These are phyloP conservation scores for Zootermopsis nevadensis DNA, from an alignment of 2,888 invertebrate genomes.

Conservation along the genomic window DNA sequence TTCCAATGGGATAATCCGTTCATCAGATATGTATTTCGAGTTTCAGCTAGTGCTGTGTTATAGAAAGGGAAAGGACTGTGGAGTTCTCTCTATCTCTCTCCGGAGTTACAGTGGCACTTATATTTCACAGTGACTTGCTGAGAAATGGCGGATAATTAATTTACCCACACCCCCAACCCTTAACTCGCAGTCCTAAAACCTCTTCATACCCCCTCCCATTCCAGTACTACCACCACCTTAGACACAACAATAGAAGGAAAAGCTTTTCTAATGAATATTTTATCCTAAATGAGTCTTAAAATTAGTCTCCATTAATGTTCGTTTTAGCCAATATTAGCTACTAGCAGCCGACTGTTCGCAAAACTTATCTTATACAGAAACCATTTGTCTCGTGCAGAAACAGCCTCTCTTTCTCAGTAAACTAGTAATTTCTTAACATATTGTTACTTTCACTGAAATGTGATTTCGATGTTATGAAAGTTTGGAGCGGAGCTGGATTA, in stretches of 20 bases:
- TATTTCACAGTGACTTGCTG: conserved; percentile 30
- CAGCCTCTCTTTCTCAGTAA: background rate
- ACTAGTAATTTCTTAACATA: conserved; percentile 17
- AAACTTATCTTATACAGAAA: conserved; percentile 22
- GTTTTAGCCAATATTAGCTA: conserved; percentile 31
- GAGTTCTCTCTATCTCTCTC: no score
- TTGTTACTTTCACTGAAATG: background rate
- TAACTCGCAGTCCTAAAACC: background rate
- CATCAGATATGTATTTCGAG: conserved; percentile 29
- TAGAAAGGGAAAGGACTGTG: conserved; percentile 1
- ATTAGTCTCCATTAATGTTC: conserved; percentile 40
- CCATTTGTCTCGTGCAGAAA: background rate
- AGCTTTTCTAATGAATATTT: conserved; percentile 35
- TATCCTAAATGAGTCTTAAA: conserved; percentile 42
- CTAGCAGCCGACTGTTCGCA: background rate
- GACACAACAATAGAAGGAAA: conserved; percentile 27
- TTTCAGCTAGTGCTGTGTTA: background rate
- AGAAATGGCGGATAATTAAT: conserved; percentile 42
- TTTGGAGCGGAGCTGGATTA: background rate
- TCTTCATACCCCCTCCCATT: background rate
- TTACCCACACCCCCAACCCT: conserved; percentile 24
- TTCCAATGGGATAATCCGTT: conserved; percentile 27
- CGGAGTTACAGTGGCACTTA: conserved; percentile 31
- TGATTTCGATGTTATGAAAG: conserved; percentile 1
- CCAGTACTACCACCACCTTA: background rate